phyloP scores from a whole-genome alignment of 2,113 vertebrate species.

The Oceanodroma tethys region DNA sequence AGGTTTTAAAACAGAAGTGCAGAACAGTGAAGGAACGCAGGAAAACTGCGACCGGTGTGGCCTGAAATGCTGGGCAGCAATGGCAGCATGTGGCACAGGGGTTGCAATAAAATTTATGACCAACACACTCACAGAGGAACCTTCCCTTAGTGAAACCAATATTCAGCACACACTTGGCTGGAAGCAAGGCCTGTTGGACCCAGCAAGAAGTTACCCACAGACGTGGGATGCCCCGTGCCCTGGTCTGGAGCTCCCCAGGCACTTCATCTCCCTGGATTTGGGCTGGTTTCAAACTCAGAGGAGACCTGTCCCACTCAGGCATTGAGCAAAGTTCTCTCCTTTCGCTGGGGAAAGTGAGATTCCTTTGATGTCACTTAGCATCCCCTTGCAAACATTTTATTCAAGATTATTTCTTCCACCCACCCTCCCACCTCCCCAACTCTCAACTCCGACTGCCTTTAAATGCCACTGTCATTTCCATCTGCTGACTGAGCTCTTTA shows the following conservation, averaged over 20 bases:
- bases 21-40: neutral
- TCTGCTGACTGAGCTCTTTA: conserved; percentile 56
- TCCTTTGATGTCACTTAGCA: neutral
- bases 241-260: neutral
- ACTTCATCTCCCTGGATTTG: neutral
- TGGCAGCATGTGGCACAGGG: rapidly evolving
- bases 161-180: neutral
- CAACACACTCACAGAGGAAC: neutral
- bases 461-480: conserved; percentile 60
- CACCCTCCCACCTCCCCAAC: neutral
- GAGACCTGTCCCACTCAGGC: neutral
- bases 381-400: neutral
- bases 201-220: neutral
- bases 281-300: neutral
- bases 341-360: neutral
- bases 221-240: neutral
- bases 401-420: conserved; percentile 50
- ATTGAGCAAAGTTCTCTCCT: neutral
- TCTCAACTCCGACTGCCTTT: neutral
- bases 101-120: neutral
- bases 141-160: neutral
- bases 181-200: neutral
- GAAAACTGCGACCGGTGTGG: neutral
- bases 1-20: neutral
- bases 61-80: neutral